Evolutionary conservation across 1,140 invertebrate genomes (phyloP).

Genomic region (Apis cerana): DNA sequence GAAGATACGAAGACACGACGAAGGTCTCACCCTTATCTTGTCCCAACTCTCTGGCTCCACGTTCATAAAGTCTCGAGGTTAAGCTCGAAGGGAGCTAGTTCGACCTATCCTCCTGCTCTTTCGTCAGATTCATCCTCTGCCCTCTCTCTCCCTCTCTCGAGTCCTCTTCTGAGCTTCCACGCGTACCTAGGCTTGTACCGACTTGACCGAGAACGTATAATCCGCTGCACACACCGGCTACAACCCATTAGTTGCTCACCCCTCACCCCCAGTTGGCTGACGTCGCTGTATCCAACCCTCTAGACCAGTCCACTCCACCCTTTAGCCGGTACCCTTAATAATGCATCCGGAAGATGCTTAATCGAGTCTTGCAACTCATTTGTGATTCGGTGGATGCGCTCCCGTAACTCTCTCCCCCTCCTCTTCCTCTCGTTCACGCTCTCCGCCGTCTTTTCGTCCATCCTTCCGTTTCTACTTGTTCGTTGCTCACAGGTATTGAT

Average conservation of each 20-base stretch:
- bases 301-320: conserved; percentile 37
- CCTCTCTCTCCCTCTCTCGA: conserved; percentile 1
- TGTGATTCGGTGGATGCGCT: conserved; percentile 64
- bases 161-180: conserved; percentile 37
- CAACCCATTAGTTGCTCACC: conserved; percentile 62
- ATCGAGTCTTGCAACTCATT: conserved; percentile 67
- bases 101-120: conserved; percentile 2
- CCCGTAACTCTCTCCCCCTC: conserved; percentile 24
- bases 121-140: background rate
- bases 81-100: conserved; percentile 55
- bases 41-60: conserved; percentile 63
- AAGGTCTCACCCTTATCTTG: conserved; percentile 66
- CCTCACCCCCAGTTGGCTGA: background rate
- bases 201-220: conserved; percentile 66
- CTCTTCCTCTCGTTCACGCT: background rate
- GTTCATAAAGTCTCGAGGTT: conserved; percentile 71
- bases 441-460: conserved; percentile 13
- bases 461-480: background rate
- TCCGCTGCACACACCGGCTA: conserved; percentile 65
- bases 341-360: conserved; percentile 65
- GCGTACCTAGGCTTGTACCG: conserved; percentile 51
- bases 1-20: conserved; percentile 25
- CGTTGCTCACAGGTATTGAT: too few relatives aligned
- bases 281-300: conserved; percentile 21
- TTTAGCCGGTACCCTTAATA: conserved; percentile 58